Conservation (phyloP, 2,888 invertebrate species). For the Oscheius onirici region DNA sequence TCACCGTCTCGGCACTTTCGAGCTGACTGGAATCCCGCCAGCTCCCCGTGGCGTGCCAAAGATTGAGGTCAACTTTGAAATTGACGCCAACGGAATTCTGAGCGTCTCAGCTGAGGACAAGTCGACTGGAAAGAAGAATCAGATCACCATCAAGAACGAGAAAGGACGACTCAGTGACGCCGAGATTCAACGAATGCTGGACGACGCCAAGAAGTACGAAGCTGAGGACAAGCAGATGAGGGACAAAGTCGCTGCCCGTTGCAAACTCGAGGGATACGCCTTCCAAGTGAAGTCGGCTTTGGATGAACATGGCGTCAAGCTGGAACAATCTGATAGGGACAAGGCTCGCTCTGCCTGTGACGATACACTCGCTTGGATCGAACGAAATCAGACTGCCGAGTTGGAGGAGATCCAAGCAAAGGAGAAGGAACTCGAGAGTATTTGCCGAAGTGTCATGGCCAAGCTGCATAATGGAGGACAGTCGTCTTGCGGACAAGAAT, state of each 20-base stretch:
- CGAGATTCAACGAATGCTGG: constrained; percentile 86
- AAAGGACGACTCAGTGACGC: constrained; percentile 89
- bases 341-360: constrained; percentile 86
- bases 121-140: constrained; percentile 24
- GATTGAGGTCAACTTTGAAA: constrained; percentile 76
- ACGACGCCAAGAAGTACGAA: constrained; percentile 90
- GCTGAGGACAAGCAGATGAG: constrained; percentile 76
- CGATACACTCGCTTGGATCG: constrained; percentile 83
- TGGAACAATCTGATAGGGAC: constrained; percentile 84
- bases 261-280: constrained; percentile 85
- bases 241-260: constrained; percentile 81
- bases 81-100: constrained; percentile 72
- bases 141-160: constrained; percentile 65
- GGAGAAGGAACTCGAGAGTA: constrained; percentile 55
- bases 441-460: constrained; percentile 57
- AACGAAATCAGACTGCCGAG: constrained; percentile 81
- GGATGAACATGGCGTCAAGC: constrained; percentile 81
- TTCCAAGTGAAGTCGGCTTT: constrained; percentile 60
- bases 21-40: constrained; percentile 73
- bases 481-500: too few relatives aligned
- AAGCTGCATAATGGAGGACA: constrained; percentile 51
- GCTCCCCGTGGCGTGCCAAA: constrained; percentile 72
- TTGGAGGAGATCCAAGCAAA: constrained; percentile 74
- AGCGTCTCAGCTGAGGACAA: constrained; percentile 65
- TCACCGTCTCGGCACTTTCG: constrained; percentile 71